Evolutionary conservation across 2,888 invertebrate genomes (phyloP), one percentile per base, ranked within the genome.

Genomic region (Agriopis leucophaearia): DNA sequence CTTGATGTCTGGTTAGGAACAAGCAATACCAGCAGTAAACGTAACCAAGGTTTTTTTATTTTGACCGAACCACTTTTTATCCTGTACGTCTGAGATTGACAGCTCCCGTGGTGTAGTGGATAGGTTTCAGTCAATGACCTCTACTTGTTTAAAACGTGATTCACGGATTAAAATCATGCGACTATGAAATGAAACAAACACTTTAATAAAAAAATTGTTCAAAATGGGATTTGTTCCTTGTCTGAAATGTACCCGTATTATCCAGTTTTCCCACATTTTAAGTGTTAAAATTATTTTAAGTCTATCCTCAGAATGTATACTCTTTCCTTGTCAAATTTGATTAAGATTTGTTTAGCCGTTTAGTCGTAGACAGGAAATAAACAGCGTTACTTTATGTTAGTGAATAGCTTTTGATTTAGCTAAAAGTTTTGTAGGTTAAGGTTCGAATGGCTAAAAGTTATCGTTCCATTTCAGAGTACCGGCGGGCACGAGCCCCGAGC

Each of bases 401-500:
- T n/a, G 44, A 44, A 9, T 38, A 38, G 9, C 38, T 8, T 10
- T 8, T 38, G 38, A 38, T 9, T 38, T 10, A 38, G 8, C 9
- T 44, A 12, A 12, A 6, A 7, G 12, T 45, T n/a, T 15, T 15
- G 18, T 27, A 38, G 38, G 38, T 16, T n/a, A n/a, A 10, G 16
- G 13, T 55, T 27, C 27, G 27, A 27, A 27, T 27, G 5, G 27
- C 27, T 27, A 35, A 45, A n/a, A 44, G 8, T 45, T 36, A 3
- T 45, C 8, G 8, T 54, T 64, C 36, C 44, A 40, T 93, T 92
- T 0, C 89, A 99, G 98, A 91, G 98, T 99, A 91, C 99, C 99
- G 40, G 93, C 96, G 74, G 98, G 98, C 75, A 99, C 99, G 12
- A 99, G 99, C 68, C 95, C 96, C 13, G 98, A 98, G 83, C 94